Evolutionary conservation across 2,888 invertebrate species (phyloP).

Genomic region (Spatulosminthurus flaviceps): DNA sequence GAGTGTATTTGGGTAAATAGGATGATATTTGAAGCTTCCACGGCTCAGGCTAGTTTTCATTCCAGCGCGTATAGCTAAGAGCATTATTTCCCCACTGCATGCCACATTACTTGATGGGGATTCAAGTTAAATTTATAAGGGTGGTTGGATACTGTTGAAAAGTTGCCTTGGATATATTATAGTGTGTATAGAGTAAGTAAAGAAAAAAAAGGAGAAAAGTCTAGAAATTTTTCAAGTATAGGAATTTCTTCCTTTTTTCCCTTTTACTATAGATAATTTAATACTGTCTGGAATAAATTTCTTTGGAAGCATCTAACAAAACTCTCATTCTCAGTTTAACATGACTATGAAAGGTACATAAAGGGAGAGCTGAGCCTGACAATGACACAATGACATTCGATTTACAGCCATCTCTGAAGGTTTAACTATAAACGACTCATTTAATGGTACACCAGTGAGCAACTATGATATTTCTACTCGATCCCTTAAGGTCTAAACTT

Average conservation of each 20-base stretch:
- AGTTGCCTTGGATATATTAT: background rate
- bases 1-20: no score
- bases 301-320: slow-evolving; percentile 7
- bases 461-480: background rate
- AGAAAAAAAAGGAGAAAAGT: background rate
- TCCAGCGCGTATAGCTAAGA: background rate
- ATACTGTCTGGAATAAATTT: slow-evolving; percentile 32
- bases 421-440: slow-evolving; percentile 42
- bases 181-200: background rate
- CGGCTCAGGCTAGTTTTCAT: no score
- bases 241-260: background rate
- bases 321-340: slow-evolving; percentile 28
- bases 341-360: slow-evolving; percentile 36
- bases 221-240: background rate
- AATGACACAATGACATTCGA: slow-evolving; percentile 45
- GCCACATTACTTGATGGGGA: background rate
- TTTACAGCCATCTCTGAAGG: slow-evolving; percentile 35
- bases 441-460: slow-evolving; percentile 38
- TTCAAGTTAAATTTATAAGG: no score
- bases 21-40: no score
- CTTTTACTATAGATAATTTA: slow-evolving; percentile 40
- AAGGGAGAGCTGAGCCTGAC: slow-evolving; percentile 31
- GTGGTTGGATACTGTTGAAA: no score
- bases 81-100: slow-evolving; percentile 5
- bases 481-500: slow-evolving; percentile 13